Evolutionary conservation across 2,888 invertebrate species (phyloP).

Genomic region (Tuta absoluta): DNA sequence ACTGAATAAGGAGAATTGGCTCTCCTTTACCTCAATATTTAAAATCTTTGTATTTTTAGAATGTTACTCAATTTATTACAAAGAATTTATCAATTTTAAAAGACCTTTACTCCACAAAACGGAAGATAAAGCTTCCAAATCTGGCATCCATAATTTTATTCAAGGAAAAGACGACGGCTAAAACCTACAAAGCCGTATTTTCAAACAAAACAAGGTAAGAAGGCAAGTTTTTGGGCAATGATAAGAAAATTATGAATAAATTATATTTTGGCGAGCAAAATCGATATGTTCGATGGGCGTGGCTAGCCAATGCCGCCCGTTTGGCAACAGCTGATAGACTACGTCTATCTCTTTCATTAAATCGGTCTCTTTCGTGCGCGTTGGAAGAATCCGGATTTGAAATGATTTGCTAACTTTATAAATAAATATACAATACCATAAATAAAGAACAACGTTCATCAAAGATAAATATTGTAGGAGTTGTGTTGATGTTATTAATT

Average conservation of each 20-base stretch:
- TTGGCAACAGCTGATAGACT: slow-evolving; percentile 39
- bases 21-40: neutral
- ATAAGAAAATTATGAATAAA: slow-evolving; percentile 74
- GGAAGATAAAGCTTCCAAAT: slow-evolving; percentile 18
- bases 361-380: slow-evolving; percentile 5
- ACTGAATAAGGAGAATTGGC: neutral
- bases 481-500: neutral
- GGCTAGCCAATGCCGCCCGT: slow-evolving; percentile 49
- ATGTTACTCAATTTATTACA: neutral
- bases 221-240: slow-evolving; percentile 38
- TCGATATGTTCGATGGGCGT: slow-evolving; percentile 67
- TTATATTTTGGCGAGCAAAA: slow-evolving; percentile 51
- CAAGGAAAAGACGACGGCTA: slow-evolving; percentile 2
- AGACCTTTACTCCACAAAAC: slow-evolving; percentile 23
- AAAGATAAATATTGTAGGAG: neutral
- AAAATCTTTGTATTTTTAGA: neutral
- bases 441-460: neutral
- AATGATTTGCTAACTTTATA: neutral
- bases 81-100: slow-evolving; percentile 5
- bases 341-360: slow-evolving; percentile 44
- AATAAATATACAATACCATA: slow-evolving; percentile 1
- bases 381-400: neutral
- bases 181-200: slow-evolving; percentile 16
- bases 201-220: slow-evolving; percentile 26
- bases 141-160: slow-evolving; percentile 12